These are phyloP conservation scores for Melanargia galathea DNA, from an alignment of 2,888 invertebrate species.

Conservation along the genomic window DNA sequence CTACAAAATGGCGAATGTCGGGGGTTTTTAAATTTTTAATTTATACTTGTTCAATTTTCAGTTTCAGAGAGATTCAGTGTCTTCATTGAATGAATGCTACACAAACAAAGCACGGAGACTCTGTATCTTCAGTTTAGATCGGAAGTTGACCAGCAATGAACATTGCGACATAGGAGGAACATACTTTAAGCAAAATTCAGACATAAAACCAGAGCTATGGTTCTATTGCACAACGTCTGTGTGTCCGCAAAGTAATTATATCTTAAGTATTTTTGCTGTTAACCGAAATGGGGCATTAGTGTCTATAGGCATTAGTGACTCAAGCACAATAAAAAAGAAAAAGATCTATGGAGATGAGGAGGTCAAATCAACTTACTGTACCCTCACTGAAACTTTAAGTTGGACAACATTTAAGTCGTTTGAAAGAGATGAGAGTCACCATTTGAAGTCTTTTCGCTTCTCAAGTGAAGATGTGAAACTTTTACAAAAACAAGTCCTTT, in stretches of 20 bases:
- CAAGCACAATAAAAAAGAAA: conserved; percentile 41
- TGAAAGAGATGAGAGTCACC: conserved; percentile 54
- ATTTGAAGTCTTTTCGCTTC: conserved; percentile 60
- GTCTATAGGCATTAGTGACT: conserved; percentile 54
- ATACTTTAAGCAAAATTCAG: conserved; percentile 51
- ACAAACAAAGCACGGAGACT: conserved; percentile 54
- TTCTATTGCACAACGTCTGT: conserved; percentile 60
- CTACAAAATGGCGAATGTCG: no score
- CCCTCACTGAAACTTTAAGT: conserved; percentile 37
- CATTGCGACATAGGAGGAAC: conserved; percentile 69
- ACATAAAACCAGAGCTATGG: conserved; percentile 62
- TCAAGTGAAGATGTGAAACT: conserved; percentile 43
- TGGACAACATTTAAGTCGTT: conserved; percentile 52
- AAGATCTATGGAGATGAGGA: conserved; percentile 34
- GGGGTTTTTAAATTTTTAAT: neutral
- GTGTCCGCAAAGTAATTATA: conserved; percentile 54
- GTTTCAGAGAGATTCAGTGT: conserved; percentile 48
- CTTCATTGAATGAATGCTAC: conserved; percentile 54
- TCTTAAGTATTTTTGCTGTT: conserved; percentile 66
- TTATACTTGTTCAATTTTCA: conserved; percentile 41
- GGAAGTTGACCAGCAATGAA: conserved; percentile 50
- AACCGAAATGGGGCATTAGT: conserved; percentile 56
- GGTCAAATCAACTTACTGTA: conserved; percentile 32
- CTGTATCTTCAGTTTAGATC: conserved; percentile 53
- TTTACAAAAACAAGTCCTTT: conserved; percentile 48